Evolutionary conservation across 2,113 vertebrate species (phyloP), one percentile per base, ranked within the genome.

Genomic region (Apteryx owenii): DNA sequence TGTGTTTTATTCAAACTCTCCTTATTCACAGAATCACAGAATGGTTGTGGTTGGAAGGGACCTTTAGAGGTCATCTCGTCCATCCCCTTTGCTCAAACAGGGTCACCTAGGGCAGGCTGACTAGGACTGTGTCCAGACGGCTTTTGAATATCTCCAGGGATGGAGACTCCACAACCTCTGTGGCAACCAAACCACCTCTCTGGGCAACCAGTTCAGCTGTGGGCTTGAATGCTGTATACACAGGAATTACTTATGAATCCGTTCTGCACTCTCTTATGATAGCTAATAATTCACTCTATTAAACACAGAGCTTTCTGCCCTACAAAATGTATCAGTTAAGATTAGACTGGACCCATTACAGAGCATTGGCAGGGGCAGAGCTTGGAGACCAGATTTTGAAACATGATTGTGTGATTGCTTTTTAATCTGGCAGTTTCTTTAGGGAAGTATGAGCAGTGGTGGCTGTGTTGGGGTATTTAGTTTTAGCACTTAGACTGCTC

Each of bases 301-400:
- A 73, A 54, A 16, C 68, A 40, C 0, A 0, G 44, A 22, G 65
- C 18, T 23, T 77, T 86, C 53, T 83, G 29, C 42, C 44, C 38
- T 78, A 64, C 25, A 61, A 71, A 87, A 81, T 1, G 0, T 42
- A 46, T 1, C 0, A 0, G 38, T 75, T 69, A 54, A 31, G 13
- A 50, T 87, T 42, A n/a, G 14, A 28, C 53, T 33, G 15, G 33
- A 42, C 14, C 5, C 21, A 26, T 76, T 81, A 54, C 10, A 89
- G 42, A 33, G 10, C 29, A 22, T 5, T 23, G 9, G 23, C 64
- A 42, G 19, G 36, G 60, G 29, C 42, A 51, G 25, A 73, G 7
- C 50, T 86, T 86, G 54, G 51, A 85, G 73, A 66, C 14, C 38
- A 61, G 40, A 53, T 92, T 94, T 81, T 44, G 85, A 65, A 92